A percentile compares a stretch with the other conserved stretches of the same genome.
phyloP scores from a whole-genome alignment of 2,797 vertebrate genomes.

The Rhinatrema bivittatum region DNA sequence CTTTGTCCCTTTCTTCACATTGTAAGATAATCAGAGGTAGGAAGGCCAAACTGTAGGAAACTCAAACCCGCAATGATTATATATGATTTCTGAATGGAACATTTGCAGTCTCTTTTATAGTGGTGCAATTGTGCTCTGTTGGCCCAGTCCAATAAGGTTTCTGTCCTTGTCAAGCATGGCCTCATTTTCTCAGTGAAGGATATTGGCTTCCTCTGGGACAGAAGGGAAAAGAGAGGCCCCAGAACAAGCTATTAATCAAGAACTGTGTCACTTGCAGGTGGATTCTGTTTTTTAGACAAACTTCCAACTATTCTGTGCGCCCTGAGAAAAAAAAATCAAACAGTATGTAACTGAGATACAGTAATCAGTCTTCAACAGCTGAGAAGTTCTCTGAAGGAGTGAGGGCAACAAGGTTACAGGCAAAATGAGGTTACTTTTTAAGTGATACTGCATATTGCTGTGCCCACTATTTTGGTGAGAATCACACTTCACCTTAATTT shows the following conservation, averaged over 20 bases:
- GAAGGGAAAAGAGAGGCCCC: slow-evolving; percentile 22
- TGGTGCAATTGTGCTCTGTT: slow-evolving; percentile 40
- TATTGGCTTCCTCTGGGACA: slow-evolving; percentile 26
- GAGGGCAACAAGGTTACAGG: neutral
- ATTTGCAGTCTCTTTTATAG: slow-evolving; percentile 42
- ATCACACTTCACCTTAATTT: slow-evolving; percentile 8
- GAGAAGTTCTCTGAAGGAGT: slow-evolving; percentile 5
- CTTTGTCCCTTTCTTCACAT: slow-evolving; percentile 55
- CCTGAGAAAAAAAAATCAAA: slow-evolving; percentile 25
- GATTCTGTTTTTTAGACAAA: slow-evolving; percentile 12
- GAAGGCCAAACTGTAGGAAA: slow-evolving; percentile 56
- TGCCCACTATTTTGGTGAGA: slow-evolving; percentile 11
- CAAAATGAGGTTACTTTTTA: slow-evolving; percentile 7
- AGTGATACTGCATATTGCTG: slow-evolving; percentile 19
- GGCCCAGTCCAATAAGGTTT: slow-evolving; percentile 33
- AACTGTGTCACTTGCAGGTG: slow-evolving; percentile 15
- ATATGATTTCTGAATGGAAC: slow-evolving; percentile 42
- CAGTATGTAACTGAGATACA: slow-evolving; percentile 5
- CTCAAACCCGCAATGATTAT: slow-evolving; percentile 51
- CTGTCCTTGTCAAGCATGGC: slow-evolving; percentile 26
- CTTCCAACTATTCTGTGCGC: slow-evolving; percentile 24
- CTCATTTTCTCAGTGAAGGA: slow-evolving; percentile 28
- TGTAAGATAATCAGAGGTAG: slow-evolving; percentile 51
- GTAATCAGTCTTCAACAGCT: slow-evolving; percentile 8
- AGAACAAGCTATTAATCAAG: slow-evolving; percentile 18